Base-by-base conservation (phyloP, 1,140 invertebrate species). In the Drosophila neocordata region DNA sequence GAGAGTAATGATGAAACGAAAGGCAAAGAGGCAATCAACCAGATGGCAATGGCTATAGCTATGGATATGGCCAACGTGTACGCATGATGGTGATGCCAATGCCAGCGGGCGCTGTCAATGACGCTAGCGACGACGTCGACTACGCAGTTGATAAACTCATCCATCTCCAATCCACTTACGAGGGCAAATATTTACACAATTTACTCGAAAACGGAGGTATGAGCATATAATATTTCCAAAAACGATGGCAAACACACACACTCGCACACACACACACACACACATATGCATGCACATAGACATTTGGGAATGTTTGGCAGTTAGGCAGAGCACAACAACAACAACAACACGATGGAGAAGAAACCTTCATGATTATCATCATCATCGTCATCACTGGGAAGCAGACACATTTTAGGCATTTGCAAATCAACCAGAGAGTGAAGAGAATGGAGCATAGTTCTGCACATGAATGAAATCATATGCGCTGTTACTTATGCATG, bases 171-270 rank as follows among this genome's bases (percentile, higher is more conserved):
- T 91, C 89, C 89, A 91, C 89, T 91, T 91, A 91, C 85, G 81
- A 90, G 82, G 66, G 89, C 89, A 91, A 91, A 91, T 91, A 91
- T 91, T 91, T 91, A 89, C 89, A 90, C 89, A 91, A 91, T 91
- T 91, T 91, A 91, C 90, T 90, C 77, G 89, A 91, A 85, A 91
- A 88, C 89, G 85, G 89, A 90, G 89, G 89, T 91, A 91, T 91
- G 89, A 91, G 89, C 89, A 91, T 91, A 91, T 91, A 91, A 91
- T 91, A 91, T 91, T 91, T 91, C 89, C 89, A 89, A 89, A 89
- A 89, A 89, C 79, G 79, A 82, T 88, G 78, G 80, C 74, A 90
- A 90, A 89, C 75, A 89, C 73, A 79, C 79, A 80, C 65, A 70
- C 77, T 72, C 38, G 61, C 41, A 53, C 56, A 62, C 57, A 63